A percentile compares a stretch with the other conserved stretches of the same genome.
These are phyloP conservation scores for Drosophila arizonae DNA, from an alignment of 1,140 invertebrate species.

Conservation along the genomic window DNA sequence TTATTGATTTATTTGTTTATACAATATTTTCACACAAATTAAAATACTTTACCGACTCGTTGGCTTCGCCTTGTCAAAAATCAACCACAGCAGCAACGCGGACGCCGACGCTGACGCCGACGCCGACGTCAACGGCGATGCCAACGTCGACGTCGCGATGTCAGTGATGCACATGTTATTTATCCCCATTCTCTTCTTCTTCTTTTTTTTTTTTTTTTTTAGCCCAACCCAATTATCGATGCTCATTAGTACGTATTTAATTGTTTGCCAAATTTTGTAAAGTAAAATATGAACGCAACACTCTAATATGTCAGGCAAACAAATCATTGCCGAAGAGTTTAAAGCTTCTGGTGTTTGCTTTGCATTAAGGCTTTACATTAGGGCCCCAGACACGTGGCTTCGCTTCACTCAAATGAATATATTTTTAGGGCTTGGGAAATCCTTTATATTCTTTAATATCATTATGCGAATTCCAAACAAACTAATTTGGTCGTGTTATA, in stretches of 20 bases:
- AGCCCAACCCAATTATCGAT: slow-evolving; percentile 70
- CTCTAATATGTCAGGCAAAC: slow-evolving; percentile 65
- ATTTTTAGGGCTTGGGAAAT: no score
- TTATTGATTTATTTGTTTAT: slow-evolving; percentile 77
- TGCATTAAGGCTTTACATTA: slow-evolving; percentile 26
- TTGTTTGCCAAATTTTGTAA: slow-evolving; percentile 61
- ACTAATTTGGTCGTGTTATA: neutral
- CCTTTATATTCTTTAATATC: neutral
- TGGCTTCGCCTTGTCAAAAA: slow-evolving; percentile 47
- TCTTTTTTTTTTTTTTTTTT: slow-evolving; percentile 53
- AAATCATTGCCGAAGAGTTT: slow-evolving; percentile 38
- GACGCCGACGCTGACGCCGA: slow-evolving; percentile 17
- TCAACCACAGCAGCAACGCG: slow-evolving; percentile 22
- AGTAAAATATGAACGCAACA: slow-evolving; percentile 40
- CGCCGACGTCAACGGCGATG: neutral
- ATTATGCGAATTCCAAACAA: neutral
- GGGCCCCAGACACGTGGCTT: slow-evolving; percentile 24
- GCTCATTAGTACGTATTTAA: slow-evolving; percentile 78
- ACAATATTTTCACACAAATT: slow-evolving; percentile 80
- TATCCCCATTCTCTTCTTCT: slow-evolving; percentile 19
- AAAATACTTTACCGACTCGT: slow-evolving; percentile 67
- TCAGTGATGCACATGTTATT: slow-evolving; percentile 26
- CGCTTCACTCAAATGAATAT: neutral
- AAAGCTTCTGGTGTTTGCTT: slow-evolving; percentile 28
- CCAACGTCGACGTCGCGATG: slow-evolving; percentile 22